These are phyloP conservation scores for Pseudomyrmex sp. DNA, from an alignment of 1,140 invertebrate genomes.

Conservation along the genomic window DNA sequence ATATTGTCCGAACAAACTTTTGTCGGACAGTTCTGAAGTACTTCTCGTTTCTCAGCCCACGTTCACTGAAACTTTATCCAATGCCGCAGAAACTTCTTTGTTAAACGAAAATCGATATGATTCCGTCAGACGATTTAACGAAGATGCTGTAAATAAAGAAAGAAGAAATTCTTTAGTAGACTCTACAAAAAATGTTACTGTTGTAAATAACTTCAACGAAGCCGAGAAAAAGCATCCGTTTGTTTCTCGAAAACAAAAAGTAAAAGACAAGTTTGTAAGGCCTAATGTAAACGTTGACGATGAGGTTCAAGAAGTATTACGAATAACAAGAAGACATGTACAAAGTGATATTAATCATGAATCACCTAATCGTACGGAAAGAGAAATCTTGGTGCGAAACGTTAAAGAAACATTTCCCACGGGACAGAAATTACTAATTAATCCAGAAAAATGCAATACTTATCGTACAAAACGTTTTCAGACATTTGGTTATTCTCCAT, in stretches of 20 bases:
- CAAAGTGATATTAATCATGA: slow-evolving; percentile 67
- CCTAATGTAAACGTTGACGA: slow-evolving; percentile 31
- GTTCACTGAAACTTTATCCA: background rate
- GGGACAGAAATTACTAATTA: background rate
- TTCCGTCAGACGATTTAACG: background rate
- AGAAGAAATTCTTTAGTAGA: background rate
- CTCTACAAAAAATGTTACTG: background rate
- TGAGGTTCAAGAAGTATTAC: slow-evolving; percentile 69
- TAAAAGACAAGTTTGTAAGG: background rate
- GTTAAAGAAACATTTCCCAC: slow-evolving; percentile 13
- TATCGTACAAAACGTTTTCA: background rate
- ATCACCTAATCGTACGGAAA: slow-evolving; percentile 67
- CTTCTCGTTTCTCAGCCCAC: background rate
- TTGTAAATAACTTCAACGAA: background rate
- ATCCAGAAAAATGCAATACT: slow-evolving; percentile 2
- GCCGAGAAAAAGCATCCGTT: background rate
- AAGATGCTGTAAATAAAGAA: background rate
- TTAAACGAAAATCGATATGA: background rate
- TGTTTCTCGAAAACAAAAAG: background rate
- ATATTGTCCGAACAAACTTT: background rate
- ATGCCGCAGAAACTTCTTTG: background rate
- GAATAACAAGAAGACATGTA: slow-evolving; percentile 53
- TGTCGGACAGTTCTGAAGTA: background rate
- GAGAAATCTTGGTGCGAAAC: slow-evolving; percentile 56
- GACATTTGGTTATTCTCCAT: background rate